Evolutionary conservation across 2,113 vertebrate genomes (phyloP), one percentile per base, ranked within the genome.

Genomic region (Ranitomeya imitator): DNA sequence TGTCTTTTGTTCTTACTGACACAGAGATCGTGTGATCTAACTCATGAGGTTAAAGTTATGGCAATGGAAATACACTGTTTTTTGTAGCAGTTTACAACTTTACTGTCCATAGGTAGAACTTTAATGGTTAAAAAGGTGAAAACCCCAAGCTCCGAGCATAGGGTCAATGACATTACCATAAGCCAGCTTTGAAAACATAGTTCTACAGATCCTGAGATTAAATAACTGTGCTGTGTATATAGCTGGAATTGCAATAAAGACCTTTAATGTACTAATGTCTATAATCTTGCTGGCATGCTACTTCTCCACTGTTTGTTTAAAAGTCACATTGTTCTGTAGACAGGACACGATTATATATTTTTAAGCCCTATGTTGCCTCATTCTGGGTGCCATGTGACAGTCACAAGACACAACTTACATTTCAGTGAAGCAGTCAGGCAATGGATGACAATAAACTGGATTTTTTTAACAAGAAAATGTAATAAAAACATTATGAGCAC

Each of bases 231-330:
- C n/a, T 59, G 23, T 60, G n/a, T 23, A 23, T 80, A 52, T 79
- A 54, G 19, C 51, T 79, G 37, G 51, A 79, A 79, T n/a, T n/a
- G n/a, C 6, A 14, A 19, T 60, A 18, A 81, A 81, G 31, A 4
- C 57, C 57, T 60, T 81, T 81, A 81, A 81, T 81, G 15, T 37
- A 37, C 57, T 81, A 81, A 81, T 81, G 79, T 81, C 55, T 67
- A 54, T 83, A 83, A 83, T 83, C 63, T 52, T 23, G 60, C 37
- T 83, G 61, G 81, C 61, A 83, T 52, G 61, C 81, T 63, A 52
- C 69, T 45, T 13, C 31, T 67, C 21, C 60, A 67, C 31, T 83
- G 81, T 83, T 83, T 67, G 61, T n/a, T 54, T 83, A 51, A 83
- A 83, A 83, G 23, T 37, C 18, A n/a, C 45, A 67, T 67, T 83